Evolutionary conservation across 2,113 vertebrate genomes (phyloP).

Genomic region (Stigmatopora argus): DNA sequence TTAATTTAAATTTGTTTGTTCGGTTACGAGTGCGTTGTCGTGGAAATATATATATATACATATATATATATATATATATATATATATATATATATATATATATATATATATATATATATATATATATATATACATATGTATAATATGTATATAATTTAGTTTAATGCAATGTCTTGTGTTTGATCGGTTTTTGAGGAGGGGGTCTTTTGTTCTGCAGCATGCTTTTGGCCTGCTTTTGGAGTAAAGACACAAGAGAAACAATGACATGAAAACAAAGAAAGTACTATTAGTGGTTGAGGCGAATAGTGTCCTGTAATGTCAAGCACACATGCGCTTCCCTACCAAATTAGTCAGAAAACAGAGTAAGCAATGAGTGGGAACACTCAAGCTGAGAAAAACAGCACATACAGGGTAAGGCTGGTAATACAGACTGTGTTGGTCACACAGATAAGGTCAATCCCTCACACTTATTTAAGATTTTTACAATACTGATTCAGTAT

Average conservation of each 20-base stretch:
- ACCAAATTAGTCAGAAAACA: slow-evolving; percentile 53
- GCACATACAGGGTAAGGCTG: slow-evolving; percentile 43
- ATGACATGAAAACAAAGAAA: slow-evolving; percentile 34
- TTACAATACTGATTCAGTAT: slow-evolving; percentile 28
- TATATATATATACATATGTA: too few species aligned
- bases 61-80: too few species aligned
- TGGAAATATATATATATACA: too few species aligned
- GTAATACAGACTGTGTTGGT: slow-evolving; percentile 46
- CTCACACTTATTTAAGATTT: slow-evolving; percentile 29
- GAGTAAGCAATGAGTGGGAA: slow-evolving; percentile 38
- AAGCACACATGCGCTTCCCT: slow-evolving; percentile 39
- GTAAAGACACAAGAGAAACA: slow-evolving; percentile 25
- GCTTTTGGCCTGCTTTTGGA: background rate
- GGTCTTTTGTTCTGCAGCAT: background rate
- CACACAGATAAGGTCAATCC: slow-evolving; percentile 48
- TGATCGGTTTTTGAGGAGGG: too few species aligned
- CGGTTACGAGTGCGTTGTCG: too few species aligned
- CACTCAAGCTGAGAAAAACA: slow-evolving; percentile 47
- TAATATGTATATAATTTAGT: too few species aligned
- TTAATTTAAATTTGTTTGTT: too few species aligned
- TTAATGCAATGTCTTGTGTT: too few species aligned
- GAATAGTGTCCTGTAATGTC: slow-evolving; percentile 46
- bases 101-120: too few species aligned
- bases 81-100: too few species aligned
- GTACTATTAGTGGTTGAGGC: slow-evolving; percentile 42